These are phyloP conservation scores for Nansenia antarctica DNA, from an alignment of 2,113 vertebrate genomes.

Conservation along the genomic window DNA sequence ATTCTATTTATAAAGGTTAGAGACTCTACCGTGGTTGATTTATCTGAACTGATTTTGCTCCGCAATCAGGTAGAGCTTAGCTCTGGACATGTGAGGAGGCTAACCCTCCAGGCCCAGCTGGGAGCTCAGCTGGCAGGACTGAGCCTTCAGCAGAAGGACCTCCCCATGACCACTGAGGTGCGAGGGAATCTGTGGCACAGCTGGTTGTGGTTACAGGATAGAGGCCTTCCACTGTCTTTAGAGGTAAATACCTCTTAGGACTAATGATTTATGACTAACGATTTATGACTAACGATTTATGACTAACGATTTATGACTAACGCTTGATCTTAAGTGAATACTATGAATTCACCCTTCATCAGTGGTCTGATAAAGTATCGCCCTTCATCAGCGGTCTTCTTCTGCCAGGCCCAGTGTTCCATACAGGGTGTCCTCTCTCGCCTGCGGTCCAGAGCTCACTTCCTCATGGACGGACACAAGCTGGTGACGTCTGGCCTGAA, in stretches of 20 bases:
- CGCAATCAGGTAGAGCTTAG: conserved; percentile 62
- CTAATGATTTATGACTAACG: not conserved
- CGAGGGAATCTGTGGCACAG: conserved; percentile 69
- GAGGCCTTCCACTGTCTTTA: conserved; percentile 61
- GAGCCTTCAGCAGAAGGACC: conserved; percentile 57
- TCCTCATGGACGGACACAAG: conserved; percentile 59
- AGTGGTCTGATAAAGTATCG: no score
- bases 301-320: no score
- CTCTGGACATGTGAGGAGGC: conserved; percentile 48
- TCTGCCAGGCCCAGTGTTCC: conserved; percentile 50
- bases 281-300: no score
- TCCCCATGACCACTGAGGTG: conserved; percentile 59
- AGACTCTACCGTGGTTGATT: no score
- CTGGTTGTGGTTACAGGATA: conserved; percentile 68
- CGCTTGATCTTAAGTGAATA: no score
- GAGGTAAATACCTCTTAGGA: conserved; percentile 58
- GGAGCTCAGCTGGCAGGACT: conserved; percentile 55
- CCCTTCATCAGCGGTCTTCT: no score
- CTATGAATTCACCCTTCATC: no score
- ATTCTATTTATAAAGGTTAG: no score
- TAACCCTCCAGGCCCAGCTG: conserved; percentile 59
- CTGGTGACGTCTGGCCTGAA: conserved; percentile 67
- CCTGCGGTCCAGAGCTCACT: conserved; percentile 54
- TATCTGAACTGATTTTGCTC: not conserved
- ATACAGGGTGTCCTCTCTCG: conserved; percentile 44